Conservation (phyloP, 2,797 vertebrate genomes). For the Leptodactylus fallax region DNA sequence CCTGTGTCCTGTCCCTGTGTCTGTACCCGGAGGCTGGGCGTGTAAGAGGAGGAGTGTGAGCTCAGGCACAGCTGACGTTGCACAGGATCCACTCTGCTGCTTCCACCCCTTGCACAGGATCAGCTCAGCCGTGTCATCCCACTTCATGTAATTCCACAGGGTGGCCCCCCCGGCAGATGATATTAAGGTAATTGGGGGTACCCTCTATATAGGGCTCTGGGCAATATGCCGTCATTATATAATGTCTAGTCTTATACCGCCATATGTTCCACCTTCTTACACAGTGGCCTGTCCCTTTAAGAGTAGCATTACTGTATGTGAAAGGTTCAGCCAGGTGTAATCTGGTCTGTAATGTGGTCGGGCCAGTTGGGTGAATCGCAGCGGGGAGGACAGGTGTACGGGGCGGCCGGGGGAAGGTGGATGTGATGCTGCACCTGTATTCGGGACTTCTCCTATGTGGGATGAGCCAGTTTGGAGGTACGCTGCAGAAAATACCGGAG, state of each 20-base stretch:
- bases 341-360: slow-evolving; percentile 13
- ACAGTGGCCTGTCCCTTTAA: background rate
- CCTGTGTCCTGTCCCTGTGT: background rate
- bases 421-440: background rate
- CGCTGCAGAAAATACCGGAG: background rate
- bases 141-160: background rate
- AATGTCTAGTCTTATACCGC: background rate
- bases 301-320: background rate
- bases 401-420: background rate
- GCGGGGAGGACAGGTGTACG: background rate
- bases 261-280: background rate
- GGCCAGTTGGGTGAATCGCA: background rate
- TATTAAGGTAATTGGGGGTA: background rate
- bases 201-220: background rate
- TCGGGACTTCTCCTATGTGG: background rate
- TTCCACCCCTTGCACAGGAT: slow-evolving; percentile 34
- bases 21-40: slow-evolving; percentile 27
- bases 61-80: slow-evolving; percentile 51
- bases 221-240: background rate
- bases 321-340: background rate
- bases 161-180: background rate
- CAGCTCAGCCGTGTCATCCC: background rate
- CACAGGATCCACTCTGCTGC: slow-evolving; percentile 26
- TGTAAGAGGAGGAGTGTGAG: slow-evolving; percentile 46
- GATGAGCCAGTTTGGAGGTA: background rate